Evolutionary conservation across 2,888 invertebrate species (phyloP).

Genomic region (Proisotoma minuta): DNA sequence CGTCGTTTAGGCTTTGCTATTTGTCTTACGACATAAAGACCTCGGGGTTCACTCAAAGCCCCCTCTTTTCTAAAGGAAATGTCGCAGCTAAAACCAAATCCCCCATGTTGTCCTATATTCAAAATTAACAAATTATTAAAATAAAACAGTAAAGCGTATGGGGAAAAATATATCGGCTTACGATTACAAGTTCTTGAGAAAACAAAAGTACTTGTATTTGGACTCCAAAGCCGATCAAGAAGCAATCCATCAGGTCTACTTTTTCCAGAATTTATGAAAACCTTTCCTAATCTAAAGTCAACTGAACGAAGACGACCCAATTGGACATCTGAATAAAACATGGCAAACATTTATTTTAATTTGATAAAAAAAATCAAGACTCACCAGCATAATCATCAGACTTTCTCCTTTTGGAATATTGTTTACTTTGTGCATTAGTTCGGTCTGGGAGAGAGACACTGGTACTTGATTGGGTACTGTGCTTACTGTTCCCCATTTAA

Average conservation of each 20-base stretch:
- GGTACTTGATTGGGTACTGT: constrained; percentile 20
- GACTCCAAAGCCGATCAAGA: constrained; percentile 23
- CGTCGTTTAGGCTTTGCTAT: constrained; percentile 32
- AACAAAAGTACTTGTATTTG: constrained; percentile 32
- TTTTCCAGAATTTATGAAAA: constrained; percentile 17
- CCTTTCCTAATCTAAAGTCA: constrained; percentile 31
- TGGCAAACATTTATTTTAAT: constrained; percentile 2
- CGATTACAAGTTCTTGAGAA: constrained; percentile 31
- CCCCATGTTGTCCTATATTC: constrained; percentile 12
- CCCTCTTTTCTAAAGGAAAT: constrained; percentile 21
- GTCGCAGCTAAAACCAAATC: constrained; percentile 35
- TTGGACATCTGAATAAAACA: constrained; percentile 18
- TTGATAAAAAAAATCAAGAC: not conserved
- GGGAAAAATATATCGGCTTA: constrained; percentile 7
- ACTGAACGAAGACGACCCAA: constrained; percentile 36
- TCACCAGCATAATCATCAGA: constrained; percentile 25
- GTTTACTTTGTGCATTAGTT: not conserved
- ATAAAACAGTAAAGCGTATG: not conserved
- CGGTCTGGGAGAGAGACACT: not conserved
- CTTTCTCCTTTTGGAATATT: constrained; percentile 13
- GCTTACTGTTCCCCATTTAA: constrained; percentile 34
- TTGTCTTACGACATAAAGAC: constrained; percentile 33
- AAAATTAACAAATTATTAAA: not conserved
- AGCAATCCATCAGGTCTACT: constrained; percentile 15
- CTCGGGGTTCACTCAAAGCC: constrained; percentile 12